A percentile compares a stretch with the other conserved stretches of the same genome.
Evolutionary conservation across 1,140 invertebrate species (phyloP).

Genomic region (Aphidius ervi): DNA sequence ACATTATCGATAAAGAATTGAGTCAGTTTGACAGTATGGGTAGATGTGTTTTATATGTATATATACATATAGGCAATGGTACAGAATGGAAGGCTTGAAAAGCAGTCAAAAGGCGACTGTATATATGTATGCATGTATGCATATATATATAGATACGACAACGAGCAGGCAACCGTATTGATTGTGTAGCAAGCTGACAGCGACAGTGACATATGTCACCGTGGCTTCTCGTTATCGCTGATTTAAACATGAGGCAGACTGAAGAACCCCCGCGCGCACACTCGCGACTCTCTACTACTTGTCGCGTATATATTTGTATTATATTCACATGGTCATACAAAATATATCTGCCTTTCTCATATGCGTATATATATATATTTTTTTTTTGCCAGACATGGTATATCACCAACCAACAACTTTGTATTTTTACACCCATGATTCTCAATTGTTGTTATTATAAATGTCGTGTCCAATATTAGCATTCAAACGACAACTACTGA

Average conservation of each 20-base stretch:
- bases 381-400: no score
- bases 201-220: slow-evolving; percentile 55
- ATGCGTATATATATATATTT: no score
- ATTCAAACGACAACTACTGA: slow-evolving; percentile 22
- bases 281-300: slow-evolving; percentile 7
- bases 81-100: slow-evolving; percentile 36
- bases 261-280: slow-evolving; percentile 39
- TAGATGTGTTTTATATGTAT: neutral
- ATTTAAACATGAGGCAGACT: slow-evolving; percentile 54
- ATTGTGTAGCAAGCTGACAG: slow-evolving; percentile 53
- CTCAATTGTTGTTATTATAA: slow-evolving; percentile 25
- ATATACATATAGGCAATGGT: slow-evolving; percentile 8
- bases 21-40: neutral
- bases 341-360: no score
- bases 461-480: slow-evolving; percentile 21
- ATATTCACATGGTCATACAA: slow-evolving; percentile 3
- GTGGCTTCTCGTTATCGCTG: slow-evolving; percentile 54
- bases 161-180: slow-evolving; percentile 40
- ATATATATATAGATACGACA: neutral
- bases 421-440: slow-evolving; percentile 21
- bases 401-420: slow-evolving; percentile 20
- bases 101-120: slow-evolving; percentile 25
- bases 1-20: slow-evolving; percentile 17
- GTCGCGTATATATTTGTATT: neutral
- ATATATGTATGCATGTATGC: neutral